Conservation (phyloP, 2,113 vertebrate species). For the Cavia aperea region DNA sequence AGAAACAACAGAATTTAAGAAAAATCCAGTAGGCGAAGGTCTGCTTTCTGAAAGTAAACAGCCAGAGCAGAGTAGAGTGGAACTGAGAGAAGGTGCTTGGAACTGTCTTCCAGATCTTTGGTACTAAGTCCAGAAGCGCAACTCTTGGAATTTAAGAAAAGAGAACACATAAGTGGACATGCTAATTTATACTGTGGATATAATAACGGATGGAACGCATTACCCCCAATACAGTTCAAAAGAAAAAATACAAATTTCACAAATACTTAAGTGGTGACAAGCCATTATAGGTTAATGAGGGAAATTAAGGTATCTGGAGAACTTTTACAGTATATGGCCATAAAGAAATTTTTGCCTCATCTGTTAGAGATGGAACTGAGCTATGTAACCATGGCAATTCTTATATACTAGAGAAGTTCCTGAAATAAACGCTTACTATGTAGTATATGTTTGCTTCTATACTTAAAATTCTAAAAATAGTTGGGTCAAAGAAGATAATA, state of each 20-base stretch:
- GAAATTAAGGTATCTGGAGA: background rate
- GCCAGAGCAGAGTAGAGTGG: background rate
- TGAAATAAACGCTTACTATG: background rate
- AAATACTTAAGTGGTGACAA: background rate
- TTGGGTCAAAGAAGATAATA: background rate
- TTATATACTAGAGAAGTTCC: background rate
- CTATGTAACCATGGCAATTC: background rate
- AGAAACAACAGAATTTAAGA: background rate
- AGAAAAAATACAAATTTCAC: background rate
- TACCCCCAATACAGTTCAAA: background rate
- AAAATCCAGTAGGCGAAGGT: background rate
- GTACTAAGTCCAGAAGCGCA: background rate
- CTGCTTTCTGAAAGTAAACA: background rate
- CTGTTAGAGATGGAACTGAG: background rate
- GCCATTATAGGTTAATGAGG: background rate
- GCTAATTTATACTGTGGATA: background rate
- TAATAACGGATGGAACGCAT: background rate
- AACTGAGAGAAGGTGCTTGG: background rate
- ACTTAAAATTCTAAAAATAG: background rate
- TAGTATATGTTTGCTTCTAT: constrained; percentile 16
- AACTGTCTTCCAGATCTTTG: background rate
- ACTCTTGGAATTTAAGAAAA: background rate
- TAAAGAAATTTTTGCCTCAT: background rate
- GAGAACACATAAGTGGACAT: background rate
- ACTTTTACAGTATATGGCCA: background rate